Base-by-base conservation (phyloP, 2,888 invertebrate species). In the Xestia c-nigrum region DNA sequence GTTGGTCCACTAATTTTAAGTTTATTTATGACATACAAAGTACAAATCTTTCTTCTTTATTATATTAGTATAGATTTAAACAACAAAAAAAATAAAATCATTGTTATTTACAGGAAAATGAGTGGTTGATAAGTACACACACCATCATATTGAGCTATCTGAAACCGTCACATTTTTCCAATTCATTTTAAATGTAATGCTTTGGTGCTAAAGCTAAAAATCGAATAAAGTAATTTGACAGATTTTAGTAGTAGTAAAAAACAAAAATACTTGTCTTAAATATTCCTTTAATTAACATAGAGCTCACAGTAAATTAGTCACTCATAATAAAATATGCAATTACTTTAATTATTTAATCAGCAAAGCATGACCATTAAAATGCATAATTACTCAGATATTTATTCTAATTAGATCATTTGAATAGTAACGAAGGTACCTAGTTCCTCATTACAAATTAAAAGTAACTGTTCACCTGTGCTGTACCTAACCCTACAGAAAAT, bases 361-460 rank as follows among this genome's bases (percentile, higher is more conserved):
- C 46, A 46, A 55, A 46, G 40, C 47, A 46, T 55, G 59, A 59
- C 47, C 24, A 73, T 38, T 47, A n/a, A n/a, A 74, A 63, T 63
- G 61, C 19, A 63, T 64, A 61, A 43, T 50, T 24, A 47, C 9
- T 7, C 3, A 21, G 14, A 12, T 16, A 59, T 21, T 59, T 46
- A 31, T 72, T 31, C 72, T 12, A 50, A 74, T 61, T 50, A 12
- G 3, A 12, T 61, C 0, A 40, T 61, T 38, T 12, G 4, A 16
- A 21, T 40, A 12, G 12, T 5, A 21, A 55, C 19, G 12, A 40
- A 43, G 31, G 19, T 66, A n/a, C n/a, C n/a, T n/a, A 16, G 31
- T 69, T 57, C 3, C 5, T 14, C 43, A 59, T 31, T 70, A 21
- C 4, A 31, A 70, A 63, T 9, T 21, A 16, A 64, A 31, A 1